Percentiles rank a stretch among this genome's conserved stretches.
phyloP scores from a whole-genome alignment of 1,140 invertebrate genomes.

The Trichoplusia ni region DNA sequence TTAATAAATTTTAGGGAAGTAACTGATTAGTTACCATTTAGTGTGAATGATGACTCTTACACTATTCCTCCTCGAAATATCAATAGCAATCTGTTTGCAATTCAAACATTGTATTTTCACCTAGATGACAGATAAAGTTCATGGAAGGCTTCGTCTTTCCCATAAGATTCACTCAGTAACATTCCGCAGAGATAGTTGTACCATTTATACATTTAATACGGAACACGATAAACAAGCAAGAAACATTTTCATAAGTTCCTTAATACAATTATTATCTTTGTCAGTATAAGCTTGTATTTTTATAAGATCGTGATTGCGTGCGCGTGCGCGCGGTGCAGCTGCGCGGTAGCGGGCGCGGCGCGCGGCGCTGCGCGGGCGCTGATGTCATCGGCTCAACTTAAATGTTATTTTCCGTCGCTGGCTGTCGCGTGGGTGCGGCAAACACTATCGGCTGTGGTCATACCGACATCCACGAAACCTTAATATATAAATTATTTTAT shows the following conservation, averaged over 20 bases:
- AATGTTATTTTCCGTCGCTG: slow-evolving; percentile 76
- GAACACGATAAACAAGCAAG: background rate
- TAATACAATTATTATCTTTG: slow-evolving; percentile 7
- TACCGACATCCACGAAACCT: slow-evolving; percentile 45
- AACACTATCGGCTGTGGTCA: slow-evolving; percentile 51
- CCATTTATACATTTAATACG: background rate
- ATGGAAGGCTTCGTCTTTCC: no score
- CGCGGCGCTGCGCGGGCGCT: slow-evolving; percentile 51
- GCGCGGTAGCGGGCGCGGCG: slow-evolving; percentile 67
- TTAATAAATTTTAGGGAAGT: slow-evolving; percentile 53
- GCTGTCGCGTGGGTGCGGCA: slow-evolving; percentile 67
- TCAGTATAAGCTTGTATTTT: slow-evolving; percentile 21
- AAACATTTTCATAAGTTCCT: slow-evolving; percentile 2
- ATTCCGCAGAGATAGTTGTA: no score
- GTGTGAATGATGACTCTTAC: background rate
- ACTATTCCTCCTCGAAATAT: background rate
- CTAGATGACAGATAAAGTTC: no score
- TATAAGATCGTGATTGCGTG: slow-evolving; percentile 42
- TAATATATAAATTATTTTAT: slow-evolving; percentile 13
- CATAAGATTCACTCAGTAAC: no score
- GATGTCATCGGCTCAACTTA: slow-evolving; percentile 77
- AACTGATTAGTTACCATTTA: slow-evolving; percentile 33
- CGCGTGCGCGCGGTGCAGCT: slow-evolving; percentile 51
- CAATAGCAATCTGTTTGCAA: background rate
- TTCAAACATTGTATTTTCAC: background rate